A percentile compares a stretch with the other conserved stretches of the same genome.
Conservation (phyloP, 1,140 invertebrate genomes). For the Delia radicum region DNA sequence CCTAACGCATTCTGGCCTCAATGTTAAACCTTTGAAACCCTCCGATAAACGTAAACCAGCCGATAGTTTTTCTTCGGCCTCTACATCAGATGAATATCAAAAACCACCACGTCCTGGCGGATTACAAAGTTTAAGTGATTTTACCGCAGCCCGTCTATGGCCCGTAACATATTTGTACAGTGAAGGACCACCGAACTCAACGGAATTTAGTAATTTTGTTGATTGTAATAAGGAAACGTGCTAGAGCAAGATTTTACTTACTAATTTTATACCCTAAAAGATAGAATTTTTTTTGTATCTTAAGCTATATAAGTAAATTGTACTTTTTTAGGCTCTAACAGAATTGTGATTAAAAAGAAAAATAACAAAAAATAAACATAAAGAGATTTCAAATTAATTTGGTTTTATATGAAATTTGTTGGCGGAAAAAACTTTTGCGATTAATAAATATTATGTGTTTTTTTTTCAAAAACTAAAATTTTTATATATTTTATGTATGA, state of each 20-base stretch:
- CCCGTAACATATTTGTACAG: constrained; percentile 68
- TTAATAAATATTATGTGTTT: too few species aligned
- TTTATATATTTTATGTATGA: too few species aligned
- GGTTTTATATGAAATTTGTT: not conserved
- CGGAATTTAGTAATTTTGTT: constrained; percentile 55
- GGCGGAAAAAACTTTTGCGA: not conserved
- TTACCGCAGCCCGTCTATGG: constrained; percentile 62
- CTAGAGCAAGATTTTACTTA: constrained; percentile 28
- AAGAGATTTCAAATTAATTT: constrained; percentile 19
- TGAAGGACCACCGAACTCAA: constrained; percentile 62
- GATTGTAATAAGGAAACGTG: constrained; percentile 55
- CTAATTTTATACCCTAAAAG: not conserved
- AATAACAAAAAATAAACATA: constrained; percentile 2
- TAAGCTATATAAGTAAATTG: not conserved
- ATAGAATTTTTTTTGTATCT: not conserved
- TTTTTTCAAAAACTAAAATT: too few species aligned
- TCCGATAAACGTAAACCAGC: constrained; percentile 51
- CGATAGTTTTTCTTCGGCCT: constrained; percentile 40
- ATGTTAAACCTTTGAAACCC: constrained; percentile 42
- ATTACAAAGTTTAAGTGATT: constrained; percentile 54
- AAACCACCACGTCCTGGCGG: constrained; percentile 58
- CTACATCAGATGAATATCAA: constrained; percentile 41
- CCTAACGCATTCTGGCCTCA: constrained; percentile 37
- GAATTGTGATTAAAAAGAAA: not conserved
- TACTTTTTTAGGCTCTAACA: not conserved